A percentile compares a stretch with the other conserved stretches of the same genome.
Evolutionary conservation across 53 echinoderm and acorn worm species (phyloP).

Genomic region (Henricia sp.): DNA sequence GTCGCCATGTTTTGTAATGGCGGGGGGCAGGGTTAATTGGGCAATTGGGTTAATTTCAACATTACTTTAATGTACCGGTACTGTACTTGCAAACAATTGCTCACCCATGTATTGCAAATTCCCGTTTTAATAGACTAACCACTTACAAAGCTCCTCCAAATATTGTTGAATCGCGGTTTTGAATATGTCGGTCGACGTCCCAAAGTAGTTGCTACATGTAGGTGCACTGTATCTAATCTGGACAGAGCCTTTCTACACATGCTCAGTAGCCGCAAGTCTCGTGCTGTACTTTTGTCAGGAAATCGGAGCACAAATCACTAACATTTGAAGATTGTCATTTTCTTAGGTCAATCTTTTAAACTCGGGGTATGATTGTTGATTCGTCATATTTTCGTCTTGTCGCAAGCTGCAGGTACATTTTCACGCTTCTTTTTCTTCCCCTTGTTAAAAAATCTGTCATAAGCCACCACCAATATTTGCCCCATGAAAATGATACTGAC

Average conservation of each 20-base stretch:
- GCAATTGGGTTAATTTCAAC: no score
- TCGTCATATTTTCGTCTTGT: conserved; percentile 13
- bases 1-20: no score
- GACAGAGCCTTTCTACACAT: background rate
- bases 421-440: background rate
- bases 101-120: no score
- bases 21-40: no score
- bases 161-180: no score
- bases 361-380: background rate
- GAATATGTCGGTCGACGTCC: no score
- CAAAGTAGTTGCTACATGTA: background rate
- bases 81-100: no score
- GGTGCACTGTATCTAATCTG: background rate
- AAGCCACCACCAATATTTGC: background rate
- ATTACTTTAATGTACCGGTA: no score
- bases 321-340: background rate
- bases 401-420: conserved; percentile 3
- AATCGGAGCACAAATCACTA: background rate
- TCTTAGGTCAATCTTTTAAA: background rate
- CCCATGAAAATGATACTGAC: conserved; percentile 72
- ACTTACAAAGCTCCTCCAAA: no score
- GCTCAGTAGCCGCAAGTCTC: background rate
- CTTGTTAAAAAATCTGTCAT: background rate
- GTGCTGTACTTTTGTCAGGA: background rate
- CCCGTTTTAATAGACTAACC: no score